Evolutionary conservation across 2,888 invertebrate species (phyloP).

Genomic region (Caradrina clavipalpis): DNA sequence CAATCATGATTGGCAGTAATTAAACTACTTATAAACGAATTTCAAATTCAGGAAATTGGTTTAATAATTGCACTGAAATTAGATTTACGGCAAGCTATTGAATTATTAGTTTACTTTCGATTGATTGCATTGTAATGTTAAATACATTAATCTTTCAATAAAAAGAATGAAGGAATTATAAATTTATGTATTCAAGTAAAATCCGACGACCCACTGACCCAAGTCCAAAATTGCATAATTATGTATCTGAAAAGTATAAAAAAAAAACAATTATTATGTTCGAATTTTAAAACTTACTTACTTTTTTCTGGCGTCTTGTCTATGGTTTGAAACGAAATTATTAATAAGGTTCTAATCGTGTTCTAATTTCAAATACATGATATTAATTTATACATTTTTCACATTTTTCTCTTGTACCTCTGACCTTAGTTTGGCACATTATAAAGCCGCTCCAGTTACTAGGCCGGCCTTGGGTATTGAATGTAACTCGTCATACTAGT

Average conservation of each 20-base stretch:
- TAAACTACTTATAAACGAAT: constrained; percentile 3
- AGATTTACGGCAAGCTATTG: neutral
- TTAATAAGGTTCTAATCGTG: neutral
- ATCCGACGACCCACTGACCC: too few relatives aligned
- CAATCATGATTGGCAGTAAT: constrained; percentile 33
- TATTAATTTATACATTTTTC: neutral
- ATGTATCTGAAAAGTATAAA: neutral
- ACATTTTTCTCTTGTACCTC: neutral
- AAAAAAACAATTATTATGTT: neutral
- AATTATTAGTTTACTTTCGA: constrained; percentile 29
- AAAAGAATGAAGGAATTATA: neutral
- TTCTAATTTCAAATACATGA: neutral
- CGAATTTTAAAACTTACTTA: constrained; percentile 12
- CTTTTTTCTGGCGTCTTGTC: neutral
- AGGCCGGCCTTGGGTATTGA: constrained; percentile 81
- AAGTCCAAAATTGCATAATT: neutral
- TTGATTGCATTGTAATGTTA: neutral
- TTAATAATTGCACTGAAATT: constrained; percentile 2
- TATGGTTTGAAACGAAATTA: too few relatives aligned
- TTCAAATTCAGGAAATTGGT: constrained; percentile 22
- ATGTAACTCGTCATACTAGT: constrained; percentile 73
- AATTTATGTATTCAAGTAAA: neutral
- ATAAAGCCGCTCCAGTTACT: constrained; percentile 75
- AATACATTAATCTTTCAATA: neutral
- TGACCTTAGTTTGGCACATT: constrained; percentile 45